These are phyloP conservation scores for Acanthosepion esculentum DNA, from an alignment of 2,888 invertebrate species.

Conservation along the genomic window DNA sequence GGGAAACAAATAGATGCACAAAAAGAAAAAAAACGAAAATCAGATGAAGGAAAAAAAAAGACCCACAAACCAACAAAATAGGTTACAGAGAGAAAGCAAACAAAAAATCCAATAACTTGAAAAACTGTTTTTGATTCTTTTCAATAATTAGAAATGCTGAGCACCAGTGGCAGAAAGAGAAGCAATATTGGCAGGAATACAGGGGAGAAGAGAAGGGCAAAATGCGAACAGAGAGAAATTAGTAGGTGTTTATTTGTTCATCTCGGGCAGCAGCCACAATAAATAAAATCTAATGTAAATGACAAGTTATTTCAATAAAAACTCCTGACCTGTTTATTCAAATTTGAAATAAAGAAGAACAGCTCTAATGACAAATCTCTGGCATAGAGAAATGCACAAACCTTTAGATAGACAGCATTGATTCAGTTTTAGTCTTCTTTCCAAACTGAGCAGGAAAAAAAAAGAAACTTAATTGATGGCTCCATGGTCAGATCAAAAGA, in stretches of 20 bases:
- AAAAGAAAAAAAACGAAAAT: not conserved
- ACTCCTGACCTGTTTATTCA: not conserved
- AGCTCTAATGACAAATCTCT: not conserved
- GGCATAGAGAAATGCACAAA: not conserved
- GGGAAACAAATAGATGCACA: not conserved
- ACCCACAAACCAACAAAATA: not conserved
- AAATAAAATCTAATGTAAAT: not conserved
- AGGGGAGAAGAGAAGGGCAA: not conserved
- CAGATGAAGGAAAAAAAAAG: not conserved
- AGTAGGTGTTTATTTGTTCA: constrained; percentile 18
- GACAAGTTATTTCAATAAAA: constrained; percentile 33
- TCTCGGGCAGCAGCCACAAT: constrained; percentile 13
- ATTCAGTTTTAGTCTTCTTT: not conserved
- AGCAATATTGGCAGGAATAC: not conserved
- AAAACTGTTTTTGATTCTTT: constrained; percentile 33
- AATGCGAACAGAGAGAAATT: not conserved
- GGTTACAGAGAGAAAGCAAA: not conserved
- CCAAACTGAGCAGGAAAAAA: not conserved
- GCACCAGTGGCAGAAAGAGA: not conserved
- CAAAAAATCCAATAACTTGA: constrained; percentile 23
- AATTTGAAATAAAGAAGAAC: constrained; percentile 17
- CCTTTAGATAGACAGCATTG: not conserved
- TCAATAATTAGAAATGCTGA: constrained; percentile 33
- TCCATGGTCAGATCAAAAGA: not conserved
- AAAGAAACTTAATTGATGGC: not conserved